Base-by-base conservation (phyloP, 2,113 vertebrate genomes). In the Stigmatopora argus region DNA sequence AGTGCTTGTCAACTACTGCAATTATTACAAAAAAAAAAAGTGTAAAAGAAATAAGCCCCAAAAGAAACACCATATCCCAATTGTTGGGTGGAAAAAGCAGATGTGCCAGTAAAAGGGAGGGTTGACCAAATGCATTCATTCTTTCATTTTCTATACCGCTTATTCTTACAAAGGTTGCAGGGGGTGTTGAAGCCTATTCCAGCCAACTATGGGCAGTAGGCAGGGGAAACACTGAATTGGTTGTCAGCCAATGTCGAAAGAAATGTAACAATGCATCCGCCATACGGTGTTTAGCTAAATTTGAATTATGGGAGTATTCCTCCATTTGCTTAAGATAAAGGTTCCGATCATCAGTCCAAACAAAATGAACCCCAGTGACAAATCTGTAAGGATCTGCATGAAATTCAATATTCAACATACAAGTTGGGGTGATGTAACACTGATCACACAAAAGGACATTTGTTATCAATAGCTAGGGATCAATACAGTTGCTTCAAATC, bases 1-100 rank as follows among this genome's bases (percentile, higher is more conserved):
- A 77, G 73, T 80, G 58, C 67, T 69, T 75, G 64, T 77, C 76
- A 78, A 66, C 55, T 45, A 34, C 67, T 72, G 67, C 80, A 77
- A 85, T 77, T 73, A 82, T 75, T 67, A 66, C 60, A 8, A 23
- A 45, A 17, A 23, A 70, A 64, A 51, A 34, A 10, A 49, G 26
- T 10, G 12, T 1, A 38, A 62, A 38, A 26, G 15, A 58, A 18
- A 53, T 61, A 68, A 53, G 17, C 58, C 23, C 1, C 12, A 56
- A 23, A 4, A 26, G 31, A 13, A 17, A 17, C 9, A 17, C 4
- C 9, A 19, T 4, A 41, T 41, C 38, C 8, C n/a, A 45, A 9
- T 14, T 14, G 41, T 12, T 44, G 38, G 19, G 21, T 1, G 26
- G 45, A 23, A 45, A 41, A 1, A 23, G 19, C 23, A 55, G 14